Base-by-base conservation (phyloP, 2,113 vertebrate species). In the Theropithecus gelada region DNA sequence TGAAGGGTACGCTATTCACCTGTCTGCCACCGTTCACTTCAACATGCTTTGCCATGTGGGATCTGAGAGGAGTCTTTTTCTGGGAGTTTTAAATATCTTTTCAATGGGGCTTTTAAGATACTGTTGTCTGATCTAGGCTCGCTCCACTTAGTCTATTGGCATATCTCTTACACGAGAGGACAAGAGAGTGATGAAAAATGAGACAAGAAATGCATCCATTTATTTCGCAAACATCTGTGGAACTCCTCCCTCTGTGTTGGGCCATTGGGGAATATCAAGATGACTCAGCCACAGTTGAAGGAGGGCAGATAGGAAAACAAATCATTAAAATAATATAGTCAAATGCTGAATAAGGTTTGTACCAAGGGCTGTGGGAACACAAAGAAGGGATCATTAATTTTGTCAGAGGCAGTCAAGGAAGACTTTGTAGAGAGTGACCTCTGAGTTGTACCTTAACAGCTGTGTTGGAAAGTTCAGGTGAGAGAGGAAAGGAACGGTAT, bases 1-100 rank as follows among this genome's bases (percentile, higher is more conserved):
- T 61, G 3, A 3, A 82, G 80, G 6, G 16, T 2, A 92, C 75
- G 70, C 81, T 97, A 97, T 92, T 96, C 97, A 98, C 97, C 95
- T 97, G 95, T 91, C 98, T 50, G 89, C 43, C 48, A 16, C 0
- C 0, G 4, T 86, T 93, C 3, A 1, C 75, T 50, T 82, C 61
- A 20, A 0, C 8, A 40, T 25, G 61, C 72, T 70, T 48, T 35
- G 10, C 45, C 83, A 68, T 0, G 10, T 38, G 4, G 70, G 22
- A 40, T 50, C 72, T 85, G 38, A 80, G 32, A 84, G n/a, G 57
- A 70, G n/a, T 57, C 43, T 88, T 93, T 30, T 88, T 35, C 1
- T 0, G 30, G 11, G 0, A 66, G 9, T 13, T 64, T 64, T 64
- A 64, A 30, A 30, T 64, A 64, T 64, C 61, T 64, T 64, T 64